Conservation (phyloP, 2,797 vertebrate genomes). For the Odontamblyopus lacepedii region DNA sequence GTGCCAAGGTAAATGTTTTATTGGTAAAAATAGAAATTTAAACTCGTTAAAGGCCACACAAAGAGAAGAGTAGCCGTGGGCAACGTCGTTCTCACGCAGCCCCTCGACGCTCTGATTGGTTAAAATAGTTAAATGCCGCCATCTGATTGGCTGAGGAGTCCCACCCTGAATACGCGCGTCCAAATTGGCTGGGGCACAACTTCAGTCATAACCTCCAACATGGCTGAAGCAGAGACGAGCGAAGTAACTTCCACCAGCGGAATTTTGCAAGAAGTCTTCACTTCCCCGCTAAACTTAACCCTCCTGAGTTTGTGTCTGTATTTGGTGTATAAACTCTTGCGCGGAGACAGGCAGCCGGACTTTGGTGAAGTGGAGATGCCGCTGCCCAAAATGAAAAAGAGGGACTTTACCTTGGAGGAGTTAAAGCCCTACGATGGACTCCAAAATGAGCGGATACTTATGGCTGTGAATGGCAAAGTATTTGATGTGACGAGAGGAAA, state of each 20-base stretch:
- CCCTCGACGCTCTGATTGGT: slow-evolving; percentile 33
- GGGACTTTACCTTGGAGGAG: slow-evolving; percentile 87
- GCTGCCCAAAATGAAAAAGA: slow-evolving; percentile 85
- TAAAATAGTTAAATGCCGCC: background rate
- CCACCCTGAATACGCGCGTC: slow-evolving; percentile 1
- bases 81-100: background rate
- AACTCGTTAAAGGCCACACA: background rate
- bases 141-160: slow-evolving; percentile 48
- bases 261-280: slow-evolving; percentile 88
- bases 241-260: slow-evolving; percentile 69
- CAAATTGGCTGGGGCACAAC: background rate
- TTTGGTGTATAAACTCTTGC: slow-evolving; percentile 90
- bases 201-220: slow-evolving; percentile 57
- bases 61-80: background rate
- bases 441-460: slow-evolving; percentile 86
- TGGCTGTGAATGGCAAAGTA: slow-evolving; percentile 93
- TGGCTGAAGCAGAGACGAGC: slow-evolving; percentile 74
- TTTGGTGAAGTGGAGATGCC: slow-evolving; percentile 71
- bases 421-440: slow-evolving; percentile 85
- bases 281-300: slow-evolving; percentile 89
- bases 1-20: background rate
- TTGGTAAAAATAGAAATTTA: background rate
- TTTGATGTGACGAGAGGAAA: slow-evolving; percentile 93
- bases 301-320: slow-evolving; percentile 89
- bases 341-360: slow-evolving; percentile 81